Base-by-base conservation (phyloP, 92 coral and sea anemone genomes). In the Zoanthus sociatus region DNA sequence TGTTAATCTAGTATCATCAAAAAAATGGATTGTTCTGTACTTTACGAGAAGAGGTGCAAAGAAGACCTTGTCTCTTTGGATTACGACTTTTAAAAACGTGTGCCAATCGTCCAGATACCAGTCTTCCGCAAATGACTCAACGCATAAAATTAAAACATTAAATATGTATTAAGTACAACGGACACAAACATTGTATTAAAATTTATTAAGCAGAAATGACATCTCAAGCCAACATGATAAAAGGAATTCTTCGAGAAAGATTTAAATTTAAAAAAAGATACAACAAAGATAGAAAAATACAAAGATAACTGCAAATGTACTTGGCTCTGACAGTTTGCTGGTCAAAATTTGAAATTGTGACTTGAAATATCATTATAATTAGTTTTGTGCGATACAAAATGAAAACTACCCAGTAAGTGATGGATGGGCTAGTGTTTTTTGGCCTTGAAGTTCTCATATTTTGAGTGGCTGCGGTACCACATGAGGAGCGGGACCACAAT, bases 401-500 rank as follows among this genome's bases (percentile, higher is more conserved):
- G 46, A 71, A 63, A 64, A 46, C 45, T 48, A 64, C 7, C 7
- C 61, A 44, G 60, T 44, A 45, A 66, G 55, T 46, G 71, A 86
- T 11, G 58, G 86, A 14, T 78, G 84, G 60, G 7, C 77, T 77
- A 94, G 93, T 94, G 84, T 89, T 93, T 97, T 91, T 97, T 97
- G 83, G 92, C 81, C 78, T 97, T 97, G 92, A 88, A 84, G 90
- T 93, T 95, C 78, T 97, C 99, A 53, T 97, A 97, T 78, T 95
- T 97, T 73, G 95, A 92, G 88, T 95, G 98, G 60, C 98, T 97
- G 76, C 94, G 91, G 71, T 90, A 97, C 99, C 99, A 97, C 90
- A 97, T 93, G 73, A 92, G 79, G 77, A 95, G 92, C 10, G 99
- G 99, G 14, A 97, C 79, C 9, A 97, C 89, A 75, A 97, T 92